phyloP scores from a whole-genome alignment of 2,888 invertebrate species.

The Aphelenchoides bicaudatus region DNA sequence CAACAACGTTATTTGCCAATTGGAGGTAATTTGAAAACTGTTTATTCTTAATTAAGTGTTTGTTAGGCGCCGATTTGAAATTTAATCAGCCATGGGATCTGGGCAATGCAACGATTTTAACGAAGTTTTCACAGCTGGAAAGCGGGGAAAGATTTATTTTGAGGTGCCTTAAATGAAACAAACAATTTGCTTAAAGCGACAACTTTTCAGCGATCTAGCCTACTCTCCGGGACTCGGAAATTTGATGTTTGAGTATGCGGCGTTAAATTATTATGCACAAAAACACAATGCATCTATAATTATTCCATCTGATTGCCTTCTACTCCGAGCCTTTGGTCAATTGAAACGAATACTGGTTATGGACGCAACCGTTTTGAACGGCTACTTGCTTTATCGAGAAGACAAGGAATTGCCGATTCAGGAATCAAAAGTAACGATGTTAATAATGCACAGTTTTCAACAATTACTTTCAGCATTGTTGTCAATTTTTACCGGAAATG shows the following conservation, averaged over 20 bases:
- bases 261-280: constrained; percentile 40
- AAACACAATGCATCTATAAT: constrained; percentile 38
- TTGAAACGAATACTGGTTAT: constrained; percentile 26
- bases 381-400: background rate
- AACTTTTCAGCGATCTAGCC: background rate
- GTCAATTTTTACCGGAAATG: constrained; percentile 33
- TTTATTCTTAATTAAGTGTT: background rate
- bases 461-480: constrained; percentile 36
- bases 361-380: constrained; percentile 5
- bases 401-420: constrained; percentile 4
- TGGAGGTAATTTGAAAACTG: constrained; percentile 7
- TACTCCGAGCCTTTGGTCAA: constrained; percentile 35
- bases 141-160: constrained; percentile 24
- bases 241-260: constrained; percentile 56
- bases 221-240: constrained; percentile 52
- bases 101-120: background rate
- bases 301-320: constrained; percentile 37
- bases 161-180: too few species aligned
- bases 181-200: too few species aligned
- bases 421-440: background rate
- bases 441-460: background rate
- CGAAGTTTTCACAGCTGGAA: constrained; percentile 8
- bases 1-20: constrained; percentile 10
- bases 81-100: constrained; percentile 35
- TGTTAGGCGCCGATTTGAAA: constrained; percentile 28